Conservation (phyloP, 2,797 vertebrate species). For the Remorina albescens region DNA sequence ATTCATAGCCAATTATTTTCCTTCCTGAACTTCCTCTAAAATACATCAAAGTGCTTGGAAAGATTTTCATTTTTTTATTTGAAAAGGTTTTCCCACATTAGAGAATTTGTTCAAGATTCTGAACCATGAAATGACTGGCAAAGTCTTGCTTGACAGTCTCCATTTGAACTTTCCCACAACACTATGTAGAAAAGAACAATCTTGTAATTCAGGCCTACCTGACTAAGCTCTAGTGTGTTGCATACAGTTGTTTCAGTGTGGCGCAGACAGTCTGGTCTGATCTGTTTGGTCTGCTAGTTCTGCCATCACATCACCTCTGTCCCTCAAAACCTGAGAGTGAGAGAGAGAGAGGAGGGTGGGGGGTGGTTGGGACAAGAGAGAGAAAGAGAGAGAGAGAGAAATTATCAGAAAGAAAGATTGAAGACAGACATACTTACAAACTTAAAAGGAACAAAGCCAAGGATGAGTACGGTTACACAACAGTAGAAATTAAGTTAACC, state of each 20-base stretch:
- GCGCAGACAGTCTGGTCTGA: constrained; percentile 54
- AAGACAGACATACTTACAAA: constrained; percentile 3
- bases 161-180: constrained; percentile 11
- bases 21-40: constrained; percentile 36
- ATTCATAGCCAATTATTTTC: constrained; percentile 14
- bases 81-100: constrained; percentile 35
- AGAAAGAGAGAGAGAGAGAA: not conserved
- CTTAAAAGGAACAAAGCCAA: constrained; percentile 31
- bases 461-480: constrained; percentile 36
- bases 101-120: constrained; percentile 26
- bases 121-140: constrained; percentile 9
- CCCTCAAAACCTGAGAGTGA: constrained; percentile 58
- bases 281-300: constrained; percentile 45
- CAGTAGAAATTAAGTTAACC: constrained; percentile 8
- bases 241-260: constrained; percentile 63
- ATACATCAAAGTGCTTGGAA: constrained; percentile 30
- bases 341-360: not conserved
- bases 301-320: constrained; percentile 67
- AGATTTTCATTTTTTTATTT: no score
- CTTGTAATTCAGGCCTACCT: constrained; percentile 59
- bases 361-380: no score
- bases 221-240: constrained; percentile 34
- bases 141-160: constrained; percentile 25
- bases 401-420: not conserved
- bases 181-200: constrained; percentile 19